Conservation (phyloP, 2,113 vertebrate species). For the Leucoraja erinaceus region DNA sequence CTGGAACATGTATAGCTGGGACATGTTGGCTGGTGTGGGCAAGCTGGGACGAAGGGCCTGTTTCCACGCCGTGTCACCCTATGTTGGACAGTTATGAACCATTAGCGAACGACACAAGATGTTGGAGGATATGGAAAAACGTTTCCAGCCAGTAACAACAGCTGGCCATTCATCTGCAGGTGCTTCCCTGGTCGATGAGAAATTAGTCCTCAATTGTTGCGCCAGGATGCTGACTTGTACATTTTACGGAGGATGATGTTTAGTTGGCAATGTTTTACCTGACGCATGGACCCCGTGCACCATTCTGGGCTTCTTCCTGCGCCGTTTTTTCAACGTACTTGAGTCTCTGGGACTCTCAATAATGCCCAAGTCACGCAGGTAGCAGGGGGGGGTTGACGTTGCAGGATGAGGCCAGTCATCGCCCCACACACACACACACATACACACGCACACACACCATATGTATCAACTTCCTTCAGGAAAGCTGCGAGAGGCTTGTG, state of each 20-base stretch:
- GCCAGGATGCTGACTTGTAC: background rate
- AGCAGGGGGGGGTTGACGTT: background rate
- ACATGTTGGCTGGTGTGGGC: too few relatives aligned
- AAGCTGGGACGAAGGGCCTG: too few relatives aligned
- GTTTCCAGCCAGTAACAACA: background rate
- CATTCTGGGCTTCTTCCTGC: background rate
- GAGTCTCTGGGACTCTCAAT: too few relatives aligned
- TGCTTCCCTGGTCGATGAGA: constrained; percentile 33
- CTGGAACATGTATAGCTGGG: too few relatives aligned
- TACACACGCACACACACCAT: too few relatives aligned
- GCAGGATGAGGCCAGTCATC: background rate
- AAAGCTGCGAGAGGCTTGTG: background rate
- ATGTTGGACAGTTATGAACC: too few relatives aligned
- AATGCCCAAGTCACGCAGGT: background rate
- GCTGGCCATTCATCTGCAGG: background rate
- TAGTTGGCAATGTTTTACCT: constrained; percentile 18
- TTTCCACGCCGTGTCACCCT: too few relatives aligned
- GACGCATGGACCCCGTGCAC: background rate
- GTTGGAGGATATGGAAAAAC: background rate
- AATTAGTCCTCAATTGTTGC: constrained; percentile 30
- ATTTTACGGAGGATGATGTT: constrained; percentile 10
- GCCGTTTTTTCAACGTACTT: background rate
- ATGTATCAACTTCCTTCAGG: constrained; percentile 30
- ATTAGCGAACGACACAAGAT: background rate
- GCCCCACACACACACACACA: background rate